Evolutionary conservation across 1,140 invertebrate genomes (phyloP).

Genomic region (Calliphora vicina): DNA sequence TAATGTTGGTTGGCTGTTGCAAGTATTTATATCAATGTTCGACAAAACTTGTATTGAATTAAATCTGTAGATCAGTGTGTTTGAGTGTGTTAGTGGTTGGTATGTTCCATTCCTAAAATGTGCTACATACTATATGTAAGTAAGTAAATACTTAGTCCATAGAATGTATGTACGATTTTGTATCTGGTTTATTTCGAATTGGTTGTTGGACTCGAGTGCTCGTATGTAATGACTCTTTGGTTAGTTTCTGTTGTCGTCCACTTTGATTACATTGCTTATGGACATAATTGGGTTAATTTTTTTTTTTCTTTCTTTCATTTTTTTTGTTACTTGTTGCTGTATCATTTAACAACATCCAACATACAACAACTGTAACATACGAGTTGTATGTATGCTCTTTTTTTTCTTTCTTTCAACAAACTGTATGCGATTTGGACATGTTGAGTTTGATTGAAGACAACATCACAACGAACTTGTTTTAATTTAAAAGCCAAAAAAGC

Average conservation of each 20-base stretch:
- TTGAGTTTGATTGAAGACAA: slow-evolving; percentile 13
- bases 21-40: not conserved
- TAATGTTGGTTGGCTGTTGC: no score
- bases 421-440: slow-evolving; percentile 3
- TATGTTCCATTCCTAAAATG: not conserved
- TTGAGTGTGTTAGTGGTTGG: no score
- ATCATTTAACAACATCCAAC: slow-evolving; percentile 5
- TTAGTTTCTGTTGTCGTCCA: slow-evolving; percentile 3
- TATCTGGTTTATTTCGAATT: not conserved
- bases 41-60: not conserved
- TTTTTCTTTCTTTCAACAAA: not conserved
- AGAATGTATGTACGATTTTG: not conserved
- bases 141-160: not conserved
- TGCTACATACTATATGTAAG: not conserved
- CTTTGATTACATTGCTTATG: slow-evolving; percentile 29
- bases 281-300: slow-evolving; percentile 34
- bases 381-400: slow-evolving; percentile 3
- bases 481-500: not conserved
- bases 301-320: not conserved
- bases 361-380: not conserved
- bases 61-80: not conserved
- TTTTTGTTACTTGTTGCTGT: not conserved
- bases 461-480: not conserved
- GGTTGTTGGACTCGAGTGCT: not conserved
- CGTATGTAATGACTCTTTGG: not conserved